phyloP scores from a whole-genome alignment of 2,888 invertebrate species.

The Plebejus argus region DNA sequence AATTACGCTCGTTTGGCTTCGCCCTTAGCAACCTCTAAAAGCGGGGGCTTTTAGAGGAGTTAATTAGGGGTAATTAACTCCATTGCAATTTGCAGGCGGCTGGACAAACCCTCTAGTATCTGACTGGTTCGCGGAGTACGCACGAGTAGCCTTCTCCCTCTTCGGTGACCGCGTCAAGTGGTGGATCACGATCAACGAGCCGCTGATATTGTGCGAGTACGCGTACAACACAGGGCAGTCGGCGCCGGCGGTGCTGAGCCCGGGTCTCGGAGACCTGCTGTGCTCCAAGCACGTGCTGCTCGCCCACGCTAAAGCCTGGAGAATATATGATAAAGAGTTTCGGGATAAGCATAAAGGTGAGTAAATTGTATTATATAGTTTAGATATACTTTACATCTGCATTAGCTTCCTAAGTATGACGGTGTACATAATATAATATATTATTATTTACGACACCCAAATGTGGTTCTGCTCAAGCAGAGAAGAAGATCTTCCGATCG shows the following conservation, averaged over 20 bases:
- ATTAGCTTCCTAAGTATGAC: no score
- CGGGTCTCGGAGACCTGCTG: conserved; percentile 58
- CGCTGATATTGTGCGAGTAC: conserved; percentile 63
- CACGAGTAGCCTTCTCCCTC: conserved; percentile 75
- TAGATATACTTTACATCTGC: no score
- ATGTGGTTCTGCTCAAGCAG: no score
- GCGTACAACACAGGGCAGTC: conserved; percentile 63
- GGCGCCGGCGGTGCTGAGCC: conserved; percentile 31
- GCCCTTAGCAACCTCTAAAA: no score
- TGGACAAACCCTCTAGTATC: conserved; percentile 83
- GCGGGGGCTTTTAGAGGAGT: no score
- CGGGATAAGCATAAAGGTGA: conserved; percentile 50
- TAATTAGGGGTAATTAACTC: no score
- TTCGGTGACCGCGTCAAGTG: conserved; percentile 82
- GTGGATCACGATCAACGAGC: conserved; percentile 89
- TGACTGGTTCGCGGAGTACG: conserved; percentile 83
- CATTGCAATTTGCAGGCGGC: conserved; percentile 78
- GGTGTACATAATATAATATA: no score
- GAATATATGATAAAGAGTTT: conserved; percentile 80
- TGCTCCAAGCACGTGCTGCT: conserved; percentile 84
- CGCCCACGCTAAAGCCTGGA: conserved; percentile 84
- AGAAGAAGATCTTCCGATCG: no score
- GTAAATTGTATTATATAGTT: background rate
- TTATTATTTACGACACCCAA: no score
- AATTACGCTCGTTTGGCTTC: no score